Percentiles rank a stretch among this genome's conserved stretches.
phyloP scores from a whole-genome alignment of 2,113 vertebrate species.

The Myotis davidii region DNA sequence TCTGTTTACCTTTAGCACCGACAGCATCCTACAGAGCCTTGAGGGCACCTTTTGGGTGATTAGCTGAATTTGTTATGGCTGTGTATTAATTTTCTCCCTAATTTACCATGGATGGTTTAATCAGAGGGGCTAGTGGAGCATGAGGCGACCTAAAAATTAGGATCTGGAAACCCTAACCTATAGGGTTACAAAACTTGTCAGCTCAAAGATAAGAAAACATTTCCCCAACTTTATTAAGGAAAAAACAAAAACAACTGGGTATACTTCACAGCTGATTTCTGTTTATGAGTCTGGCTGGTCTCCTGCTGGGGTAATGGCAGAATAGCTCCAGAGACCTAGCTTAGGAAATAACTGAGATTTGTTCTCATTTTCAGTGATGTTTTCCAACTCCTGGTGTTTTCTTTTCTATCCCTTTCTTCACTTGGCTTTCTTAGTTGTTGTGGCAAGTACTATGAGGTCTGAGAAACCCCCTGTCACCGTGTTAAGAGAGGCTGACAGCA shows the following conservation, averaged over 20 bases:
- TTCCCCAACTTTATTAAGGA: constrained; percentile 50
- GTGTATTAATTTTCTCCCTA: constrained; percentile 71
- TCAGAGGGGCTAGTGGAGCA: constrained; percentile 32
- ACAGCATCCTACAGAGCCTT: not conserved
- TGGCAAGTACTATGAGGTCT: not conserved
- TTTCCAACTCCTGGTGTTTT: not conserved
- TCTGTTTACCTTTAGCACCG: not conserved
- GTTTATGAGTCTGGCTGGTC: constrained; percentile 44
- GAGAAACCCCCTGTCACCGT: not conserved
- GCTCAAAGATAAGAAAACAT: constrained; percentile 37
- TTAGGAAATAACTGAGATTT: constrained; percentile 56
- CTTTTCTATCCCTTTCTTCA: constrained; percentile 29
- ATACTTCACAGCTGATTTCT: constrained; percentile 64
- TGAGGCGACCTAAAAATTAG: constrained; percentile 63
- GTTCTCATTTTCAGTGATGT: constrained; percentile 57
- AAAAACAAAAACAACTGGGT: not conserved
- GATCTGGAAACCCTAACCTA: not conserved
- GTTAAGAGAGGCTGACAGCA: not conserved
- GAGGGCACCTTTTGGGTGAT: not conserved
- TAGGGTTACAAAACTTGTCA: not conserved
- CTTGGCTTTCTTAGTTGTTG: not conserved
- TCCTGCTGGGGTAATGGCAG: constrained; percentile 62
- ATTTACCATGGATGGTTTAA: constrained; percentile 54
- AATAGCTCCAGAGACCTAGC: constrained; percentile 1
- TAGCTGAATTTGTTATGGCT: not conserved